These are phyloP conservation scores for Caranx ignobilis DNA, from an alignment of 2,113 vertebrate species.

Conservation along the genomic window DNA sequence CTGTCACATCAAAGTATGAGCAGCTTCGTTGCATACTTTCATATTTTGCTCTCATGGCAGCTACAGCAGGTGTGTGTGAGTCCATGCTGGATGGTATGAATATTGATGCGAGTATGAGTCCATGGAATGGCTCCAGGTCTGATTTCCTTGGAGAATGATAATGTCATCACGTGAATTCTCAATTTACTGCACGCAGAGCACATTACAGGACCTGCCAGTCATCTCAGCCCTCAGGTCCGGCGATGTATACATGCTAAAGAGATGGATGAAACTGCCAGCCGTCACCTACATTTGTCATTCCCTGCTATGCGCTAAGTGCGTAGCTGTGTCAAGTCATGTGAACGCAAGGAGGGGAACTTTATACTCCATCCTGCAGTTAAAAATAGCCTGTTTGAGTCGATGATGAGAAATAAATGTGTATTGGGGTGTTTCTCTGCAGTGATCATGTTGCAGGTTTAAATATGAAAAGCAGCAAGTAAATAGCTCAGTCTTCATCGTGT, in stretches of 20 bases:
- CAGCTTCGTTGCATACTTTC: neutral
- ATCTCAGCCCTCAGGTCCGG: neutral
- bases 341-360: neutral
- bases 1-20: constrained; percentile 11
- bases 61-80: no score
- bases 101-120: neutral
- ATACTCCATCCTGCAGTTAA: constrained; percentile 1
- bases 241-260: constrained; percentile 6
- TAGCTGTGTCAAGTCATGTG: neutral
- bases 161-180: constrained; percentile 2
- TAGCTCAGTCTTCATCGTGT: neutral
- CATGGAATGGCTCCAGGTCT: neutral
- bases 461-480: neutral
- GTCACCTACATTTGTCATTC: constrained; percentile 19
- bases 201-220: constrained; percentile 21
- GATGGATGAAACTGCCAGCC: neutral
- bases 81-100: neutral
- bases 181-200: neutral
- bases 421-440: neutral
- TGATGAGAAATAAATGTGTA: constrained; percentile 2
- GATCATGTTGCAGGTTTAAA: neutral
- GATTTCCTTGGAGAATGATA: constrained; percentile 3
- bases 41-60: neutral
- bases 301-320: neutral
- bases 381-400: constrained; percentile 15